Conservation (phyloP, 2,113 vertebrate genomes). For the Caretta caretta region DNA sequence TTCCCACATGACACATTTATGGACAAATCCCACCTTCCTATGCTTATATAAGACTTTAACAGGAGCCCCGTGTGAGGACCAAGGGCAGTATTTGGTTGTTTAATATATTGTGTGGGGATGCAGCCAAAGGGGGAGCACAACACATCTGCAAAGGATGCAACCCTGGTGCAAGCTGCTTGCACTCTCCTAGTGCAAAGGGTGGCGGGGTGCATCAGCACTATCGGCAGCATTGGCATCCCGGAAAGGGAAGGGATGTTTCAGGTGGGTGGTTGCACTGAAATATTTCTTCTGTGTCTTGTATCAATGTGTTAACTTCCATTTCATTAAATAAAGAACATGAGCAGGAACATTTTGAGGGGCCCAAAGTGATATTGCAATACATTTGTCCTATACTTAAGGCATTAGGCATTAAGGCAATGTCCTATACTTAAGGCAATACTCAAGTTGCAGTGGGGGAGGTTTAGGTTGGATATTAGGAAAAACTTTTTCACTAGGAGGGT, state of each 20-base stretch:
- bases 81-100: not conserved
- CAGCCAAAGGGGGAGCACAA: not conserved
- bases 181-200: not conserved
- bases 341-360: not conserved
- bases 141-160: not conserved
- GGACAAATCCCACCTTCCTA: not conserved
- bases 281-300: not conserved
- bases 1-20: not conserved
- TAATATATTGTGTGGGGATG: not conserved
- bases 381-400: not conserved
- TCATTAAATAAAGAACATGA: not conserved
- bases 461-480: too few species aligned
- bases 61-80: not conserved
- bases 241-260: not conserved
- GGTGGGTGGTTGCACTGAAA: not conserved
- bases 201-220: not conserved
- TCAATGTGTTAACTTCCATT: not conserved
- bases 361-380: not conserved
- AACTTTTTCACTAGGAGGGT: too few species aligned
- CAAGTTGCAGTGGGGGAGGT: too few species aligned
- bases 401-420: not conserved
- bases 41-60: not conserved
- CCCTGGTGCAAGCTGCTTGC: not conserved
- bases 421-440: too few species aligned
- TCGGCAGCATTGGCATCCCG: not conserved